phyloP scores from a whole-genome alignment of 1,140 invertebrate species.

The Drosophila watanabei region DNA sequence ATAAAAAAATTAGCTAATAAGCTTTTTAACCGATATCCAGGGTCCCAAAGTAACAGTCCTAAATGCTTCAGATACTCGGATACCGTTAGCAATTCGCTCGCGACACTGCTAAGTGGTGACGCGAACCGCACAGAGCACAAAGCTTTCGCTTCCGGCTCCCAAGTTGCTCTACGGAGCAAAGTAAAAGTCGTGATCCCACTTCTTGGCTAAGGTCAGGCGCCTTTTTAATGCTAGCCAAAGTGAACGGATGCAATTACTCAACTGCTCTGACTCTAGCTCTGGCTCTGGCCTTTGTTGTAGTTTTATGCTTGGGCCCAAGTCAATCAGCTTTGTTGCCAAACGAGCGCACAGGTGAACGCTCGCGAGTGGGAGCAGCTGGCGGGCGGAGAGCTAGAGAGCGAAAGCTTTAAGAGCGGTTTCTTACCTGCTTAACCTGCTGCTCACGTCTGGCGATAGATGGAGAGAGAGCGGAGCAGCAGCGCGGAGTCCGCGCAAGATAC shows the following conservation, averaged over 20 bases:
- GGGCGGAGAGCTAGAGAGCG: conserved; percentile 12
- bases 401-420: conserved; percentile 48
- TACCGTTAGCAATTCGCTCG: conserved; percentile 18
- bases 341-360: conserved; percentile 64
- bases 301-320: conserved; percentile 56
- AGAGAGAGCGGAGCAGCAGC: conserved; percentile 9
- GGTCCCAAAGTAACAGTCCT: too few species aligned
- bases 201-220: conserved; percentile 54
- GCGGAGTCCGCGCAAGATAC: conserved; percentile 37
- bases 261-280: conserved; percentile 13
- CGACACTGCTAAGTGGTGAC: conserved; percentile 11
- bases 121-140: conserved; percentile 1
- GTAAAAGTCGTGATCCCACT: conserved; percentile 58
- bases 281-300: conserved; percentile 55
- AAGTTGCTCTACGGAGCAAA: conserved; percentile 8
- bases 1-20: background rate
- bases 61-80: background rate
- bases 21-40: background rate
- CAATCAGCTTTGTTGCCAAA: conserved; percentile 56
- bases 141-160: conserved; percentile 41
- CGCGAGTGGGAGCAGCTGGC: conserved; percentile 30
- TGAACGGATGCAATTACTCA: conserved; percentile 74
- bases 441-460: conserved; percentile 53
- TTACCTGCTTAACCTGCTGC: conserved; percentile 69
- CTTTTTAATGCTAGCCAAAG: conserved; percentile 57